Evolutionary conservation across 2,113 vertebrate species (phyloP), one percentile per base, ranked within the genome.

Genomic region (Cheilinus undulatus): DNA sequence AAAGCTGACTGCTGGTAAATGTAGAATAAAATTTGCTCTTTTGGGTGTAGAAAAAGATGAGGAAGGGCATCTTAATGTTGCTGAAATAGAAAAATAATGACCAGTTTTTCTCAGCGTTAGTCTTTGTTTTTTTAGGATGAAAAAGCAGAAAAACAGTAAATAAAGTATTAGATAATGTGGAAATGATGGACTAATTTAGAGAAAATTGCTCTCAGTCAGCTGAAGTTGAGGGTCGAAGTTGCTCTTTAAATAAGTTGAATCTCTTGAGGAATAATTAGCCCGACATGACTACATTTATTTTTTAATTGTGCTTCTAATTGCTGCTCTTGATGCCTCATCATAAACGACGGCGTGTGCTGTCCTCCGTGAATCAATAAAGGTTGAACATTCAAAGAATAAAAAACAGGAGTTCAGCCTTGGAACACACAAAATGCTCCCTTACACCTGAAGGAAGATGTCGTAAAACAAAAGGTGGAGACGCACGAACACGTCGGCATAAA

Each of bases 401-500:
- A 72, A 38, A 22, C 60, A 54, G 20, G 28, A 59, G 34, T 34
- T 34, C 36, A 65, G 42, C 63, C 60, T 84, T 30, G 45, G 63
- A 66, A 53, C 46, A 3, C 57, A 32, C 10, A 50, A 24, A 67
- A 23, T 15, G 22, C 69, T 27, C 23, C 62, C 71, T 5, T 50
- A 76, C 72, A 82, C 78, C 80, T 84, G 76, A 50, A 58, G 76
- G 43, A 54, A 68, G 76, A 60, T 34, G 57, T 71, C 66, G 36
- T 76, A 78, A 83, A 73, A 78, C 78, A 84, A 80, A 75, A 85
- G 82, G 69, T 57, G 61, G 54, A 27, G 49, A 15, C 24, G 26
- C 63, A 48, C 61, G 5, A 38, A 13, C 38, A 26, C 63, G 50
- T 67, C 32, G 54, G 63, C 93, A 95, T 34, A 58, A 56, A 42